Conservation (phyloP, 1,140 invertebrate species). For the Reticulitermes speratus region DNA sequence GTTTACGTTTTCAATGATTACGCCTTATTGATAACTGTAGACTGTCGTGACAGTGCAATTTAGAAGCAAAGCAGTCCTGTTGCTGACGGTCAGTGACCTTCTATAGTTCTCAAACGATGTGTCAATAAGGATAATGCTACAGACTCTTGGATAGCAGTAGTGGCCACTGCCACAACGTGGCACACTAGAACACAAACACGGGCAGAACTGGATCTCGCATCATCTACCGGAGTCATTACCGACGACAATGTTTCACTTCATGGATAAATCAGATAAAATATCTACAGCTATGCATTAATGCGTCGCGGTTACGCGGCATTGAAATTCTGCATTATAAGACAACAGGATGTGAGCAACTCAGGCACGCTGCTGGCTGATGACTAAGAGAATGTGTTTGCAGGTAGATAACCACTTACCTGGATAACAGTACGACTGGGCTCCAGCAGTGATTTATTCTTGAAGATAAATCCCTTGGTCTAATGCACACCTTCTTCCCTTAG, state of each 20-base stretch:
- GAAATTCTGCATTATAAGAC: too few relatives aligned
- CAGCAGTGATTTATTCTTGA: neutral
- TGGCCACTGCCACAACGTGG: constrained; percentile 11
- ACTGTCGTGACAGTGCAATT: too few relatives aligned
- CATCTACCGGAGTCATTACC: too few relatives aligned
- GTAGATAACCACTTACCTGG: neutral
- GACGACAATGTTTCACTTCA: too few relatives aligned
- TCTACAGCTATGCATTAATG: too few relatives aligned
- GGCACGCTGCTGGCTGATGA: neutral
- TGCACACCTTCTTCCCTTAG: neutral
- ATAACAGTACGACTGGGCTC: neutral
- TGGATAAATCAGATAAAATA: too few relatives aligned
- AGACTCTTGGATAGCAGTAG: neutral
- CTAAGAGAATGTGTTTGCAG: neutral
- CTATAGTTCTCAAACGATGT: neutral
- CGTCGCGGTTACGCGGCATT: too few relatives aligned
- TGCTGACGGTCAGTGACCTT: neutral
- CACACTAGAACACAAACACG: neutral
- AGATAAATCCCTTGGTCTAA: neutral
- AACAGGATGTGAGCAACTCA: too few relatives aligned
- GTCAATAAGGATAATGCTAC: neutral
- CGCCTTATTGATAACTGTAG: too few relatives aligned
- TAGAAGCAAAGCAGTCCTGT: too few relatives aligned
- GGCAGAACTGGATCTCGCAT: too few relatives aligned
- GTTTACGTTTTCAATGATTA: too few relatives aligned